These are phyloP conservation scores for Trachymyrmex septentrionalis DNA, from an alignment of 1,140 invertebrate genomes.

Conservation along the genomic window DNA sequence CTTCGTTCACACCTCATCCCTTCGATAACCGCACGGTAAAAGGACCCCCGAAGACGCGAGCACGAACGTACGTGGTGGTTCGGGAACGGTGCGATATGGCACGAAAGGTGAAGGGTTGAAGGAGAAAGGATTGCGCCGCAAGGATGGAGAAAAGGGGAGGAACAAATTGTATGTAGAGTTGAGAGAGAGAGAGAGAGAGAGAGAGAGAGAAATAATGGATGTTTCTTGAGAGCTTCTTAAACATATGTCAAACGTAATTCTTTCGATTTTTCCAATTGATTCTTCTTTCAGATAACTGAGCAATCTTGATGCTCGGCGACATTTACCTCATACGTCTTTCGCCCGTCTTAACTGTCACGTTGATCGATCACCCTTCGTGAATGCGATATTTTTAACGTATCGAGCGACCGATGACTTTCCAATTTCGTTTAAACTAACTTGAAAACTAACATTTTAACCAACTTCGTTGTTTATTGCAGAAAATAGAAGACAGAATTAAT, in stretches of 20 bases:
- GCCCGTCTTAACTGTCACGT: conserved; percentile 18
- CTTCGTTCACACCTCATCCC: conserved; percentile 84
- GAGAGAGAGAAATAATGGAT: background rate
- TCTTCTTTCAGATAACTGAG: background rate
- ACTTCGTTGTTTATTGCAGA: background rate
- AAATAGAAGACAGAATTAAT: too few species aligned
- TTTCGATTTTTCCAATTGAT: background rate
- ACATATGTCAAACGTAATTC: background rate
- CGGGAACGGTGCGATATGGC: background rate
- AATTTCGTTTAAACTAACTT: conserved; percentile 10
- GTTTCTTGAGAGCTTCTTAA: background rate
- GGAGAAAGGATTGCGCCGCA: background rate
- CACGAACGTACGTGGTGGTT: background rate
- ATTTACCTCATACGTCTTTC: background rate
- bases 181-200: background rate
- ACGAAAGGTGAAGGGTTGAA: conserved; percentile 16
- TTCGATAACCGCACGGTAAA: conserved; percentile 66
- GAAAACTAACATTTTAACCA: conserved; percentile 1
- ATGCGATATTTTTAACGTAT: conserved; percentile 35
- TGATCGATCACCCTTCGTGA: conserved; percentile 42
- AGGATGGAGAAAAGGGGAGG: background rate
- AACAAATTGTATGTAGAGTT: conserved; percentile 30
- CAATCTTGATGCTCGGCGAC: conserved; percentile 22
- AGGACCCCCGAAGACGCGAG: conserved; percentile 69
- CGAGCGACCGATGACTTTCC: conserved; percentile 39